Evolutionary conservation across 2,113 vertebrate genomes (phyloP).

Genomic region (Pomatostomus ruficeps): DNA sequence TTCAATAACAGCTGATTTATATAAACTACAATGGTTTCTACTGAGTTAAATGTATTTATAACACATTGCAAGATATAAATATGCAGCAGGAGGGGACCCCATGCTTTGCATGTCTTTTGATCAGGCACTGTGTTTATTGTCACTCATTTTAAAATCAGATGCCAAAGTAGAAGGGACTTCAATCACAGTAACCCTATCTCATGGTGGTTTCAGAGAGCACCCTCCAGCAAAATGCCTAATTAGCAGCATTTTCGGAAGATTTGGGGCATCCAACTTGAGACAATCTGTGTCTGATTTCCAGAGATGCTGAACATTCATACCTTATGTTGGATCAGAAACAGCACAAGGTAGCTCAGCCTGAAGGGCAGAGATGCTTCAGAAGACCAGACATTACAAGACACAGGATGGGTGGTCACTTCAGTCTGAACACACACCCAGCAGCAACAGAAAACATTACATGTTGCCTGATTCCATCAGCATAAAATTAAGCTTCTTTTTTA

Average conservation of each 20-base stretch:
- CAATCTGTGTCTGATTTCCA: slow-evolving; percentile 30
- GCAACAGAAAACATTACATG: background rate
- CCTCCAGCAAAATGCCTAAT: slow-evolving; percentile 47
- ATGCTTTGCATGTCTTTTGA: slow-evolving; percentile 56
- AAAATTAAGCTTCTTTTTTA: background rate
- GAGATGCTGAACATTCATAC: background rate
- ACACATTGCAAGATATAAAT: slow-evolving; percentile 57
- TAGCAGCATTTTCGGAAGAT: slow-evolving; percentile 48
- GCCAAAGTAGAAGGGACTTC: slow-evolving; percentile 36
- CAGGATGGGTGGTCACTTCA: background rate
- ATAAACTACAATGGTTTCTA: slow-evolving; percentile 48
- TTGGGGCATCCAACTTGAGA: slow-evolving; percentile 37
- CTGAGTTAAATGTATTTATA: slow-evolving; percentile 58
- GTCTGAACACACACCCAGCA: background rate
- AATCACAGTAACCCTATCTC: slow-evolving; percentile 55
- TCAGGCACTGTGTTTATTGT: slow-evolving; percentile 58
- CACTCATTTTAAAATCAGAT: slow-evolving; percentile 56
- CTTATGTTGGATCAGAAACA: background rate
- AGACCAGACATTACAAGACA: background rate
- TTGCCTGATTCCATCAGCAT: background rate
- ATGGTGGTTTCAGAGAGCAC: slow-evolving; percentile 36
- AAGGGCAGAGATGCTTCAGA: background rate
- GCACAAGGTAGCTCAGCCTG: background rate
- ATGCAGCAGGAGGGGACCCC: slow-evolving; percentile 51
- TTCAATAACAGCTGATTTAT: slow-evolving; percentile 49